Conservation (phyloP, 2,113 vertebrate genomes). For the Lipophrys pholis region DNA sequence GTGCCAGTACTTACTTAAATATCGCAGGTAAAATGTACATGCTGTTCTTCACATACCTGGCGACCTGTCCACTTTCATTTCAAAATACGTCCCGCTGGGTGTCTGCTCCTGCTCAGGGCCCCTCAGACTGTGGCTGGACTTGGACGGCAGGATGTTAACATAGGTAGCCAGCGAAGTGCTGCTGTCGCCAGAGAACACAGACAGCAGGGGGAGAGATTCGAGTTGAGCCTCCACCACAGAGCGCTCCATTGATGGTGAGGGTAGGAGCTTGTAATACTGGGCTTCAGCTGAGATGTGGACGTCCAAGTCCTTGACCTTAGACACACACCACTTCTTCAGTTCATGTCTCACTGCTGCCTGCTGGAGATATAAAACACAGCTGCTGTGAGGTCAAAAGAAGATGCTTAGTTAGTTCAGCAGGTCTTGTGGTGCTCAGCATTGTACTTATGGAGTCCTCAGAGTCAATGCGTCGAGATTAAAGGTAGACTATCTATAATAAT, state of each 20-base stretch:
- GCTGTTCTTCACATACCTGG: constrained; percentile 48
- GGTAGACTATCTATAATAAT: no score
- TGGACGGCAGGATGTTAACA: constrained; percentile 64
- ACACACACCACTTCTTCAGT: constrained; percentile 89
- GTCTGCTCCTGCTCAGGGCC: constrained; percentile 4
- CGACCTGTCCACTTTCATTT: constrained; percentile 72
- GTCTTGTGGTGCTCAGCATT: no score
- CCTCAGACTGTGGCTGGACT: constrained; percentile 52
- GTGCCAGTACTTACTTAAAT: no score
- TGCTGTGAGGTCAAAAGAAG: neutral
- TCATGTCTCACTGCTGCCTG: constrained; percentile 86
- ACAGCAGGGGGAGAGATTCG: constrained; percentile 65
- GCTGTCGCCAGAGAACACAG: constrained; percentile 68
- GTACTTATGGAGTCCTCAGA: no score
- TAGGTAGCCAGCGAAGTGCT: constrained; percentile 82
- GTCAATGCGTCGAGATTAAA: no score
- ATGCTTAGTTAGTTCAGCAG: neutral
- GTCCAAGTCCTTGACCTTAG: constrained; percentile 89
- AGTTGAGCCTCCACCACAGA: constrained; percentile 80
- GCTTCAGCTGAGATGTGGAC: constrained; percentile 83
- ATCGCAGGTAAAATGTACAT: neutral
- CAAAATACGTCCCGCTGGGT: constrained; percentile 66
- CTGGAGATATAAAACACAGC: constrained; percentile 47
- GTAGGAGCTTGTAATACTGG: constrained; percentile 83
- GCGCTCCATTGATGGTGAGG: constrained; percentile 84